These are phyloP conservation scores for Eleginops maclovinus DNA, from an alignment of 2,113 vertebrate species.

Conservation along the genomic window DNA sequence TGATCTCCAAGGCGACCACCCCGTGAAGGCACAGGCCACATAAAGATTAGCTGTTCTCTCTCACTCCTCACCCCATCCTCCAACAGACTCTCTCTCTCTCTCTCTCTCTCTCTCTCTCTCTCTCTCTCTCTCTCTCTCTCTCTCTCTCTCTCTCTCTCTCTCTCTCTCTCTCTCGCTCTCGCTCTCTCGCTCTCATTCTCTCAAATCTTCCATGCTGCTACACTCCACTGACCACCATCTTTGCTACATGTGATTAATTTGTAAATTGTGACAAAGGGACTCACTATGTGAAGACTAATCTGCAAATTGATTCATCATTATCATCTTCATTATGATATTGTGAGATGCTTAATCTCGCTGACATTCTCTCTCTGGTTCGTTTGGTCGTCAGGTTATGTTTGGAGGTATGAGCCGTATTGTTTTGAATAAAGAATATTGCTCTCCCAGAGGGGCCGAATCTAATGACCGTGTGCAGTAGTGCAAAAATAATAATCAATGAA, in stretches of 20 bases:
- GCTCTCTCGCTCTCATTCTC: slow-evolving; percentile 1
- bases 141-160: neutral
- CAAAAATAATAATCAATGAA: neutral
- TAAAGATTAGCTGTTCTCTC: slow-evolving; percentile 60
- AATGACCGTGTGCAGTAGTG: neutral
- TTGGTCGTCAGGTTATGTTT: neutral
- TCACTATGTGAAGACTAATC: neutral
- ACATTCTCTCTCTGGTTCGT: neutral
- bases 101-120: neutral
- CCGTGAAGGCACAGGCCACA: slow-evolving; percentile 40
- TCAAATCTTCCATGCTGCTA: slow-evolving; percentile 40
- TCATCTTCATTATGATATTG: slow-evolving; percentile 15
- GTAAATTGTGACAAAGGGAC: slow-evolving; percentile 43
- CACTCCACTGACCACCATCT: slow-evolving; percentile 28
- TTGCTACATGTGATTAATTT: slow-evolving; percentile 30
- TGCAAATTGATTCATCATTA: slow-evolving; percentile 7
- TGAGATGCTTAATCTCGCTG: neutral
- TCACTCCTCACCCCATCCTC: slow-evolving; percentile 17
- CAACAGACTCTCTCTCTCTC: neutral
- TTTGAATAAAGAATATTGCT: neutral
- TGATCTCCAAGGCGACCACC: slow-evolving; percentile 68
- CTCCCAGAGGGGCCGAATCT: neutral
- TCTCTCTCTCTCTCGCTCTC: neutral
- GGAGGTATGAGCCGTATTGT: neutral
- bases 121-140: neutral